A percentile compares a stretch with the other conserved stretches of the same genome.
These are phyloP conservation scores for Drosophila tripunctata DNA, from an alignment of 2,888 invertebrate species.

Conservation along the genomic window DNA sequence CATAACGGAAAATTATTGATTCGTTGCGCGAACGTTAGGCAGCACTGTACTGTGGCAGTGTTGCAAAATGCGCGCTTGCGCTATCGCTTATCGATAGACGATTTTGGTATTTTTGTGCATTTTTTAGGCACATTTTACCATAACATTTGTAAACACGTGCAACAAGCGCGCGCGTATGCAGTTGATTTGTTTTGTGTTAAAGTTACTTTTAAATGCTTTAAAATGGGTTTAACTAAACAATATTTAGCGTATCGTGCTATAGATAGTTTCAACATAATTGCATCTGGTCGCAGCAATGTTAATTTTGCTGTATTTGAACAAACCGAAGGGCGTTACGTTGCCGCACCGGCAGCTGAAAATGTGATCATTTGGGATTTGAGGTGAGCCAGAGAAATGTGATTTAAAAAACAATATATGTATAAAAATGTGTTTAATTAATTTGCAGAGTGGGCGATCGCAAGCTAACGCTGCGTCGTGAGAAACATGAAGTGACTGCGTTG, in stretches of 20 bases:
- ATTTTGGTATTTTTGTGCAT: constrained; percentile 21
- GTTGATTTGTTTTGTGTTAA: constrained; percentile 23
- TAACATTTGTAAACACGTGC: constrained; percentile 65
- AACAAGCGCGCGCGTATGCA: constrained; percentile 18
- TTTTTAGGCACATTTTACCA: constrained; percentile 32
- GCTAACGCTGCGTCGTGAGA: constrained; percentile 91
- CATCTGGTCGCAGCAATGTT: constrained; percentile 91
- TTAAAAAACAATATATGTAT: neutral
- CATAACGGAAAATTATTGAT: constrained; percentile 42
- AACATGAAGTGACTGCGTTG: constrained; percentile 90
- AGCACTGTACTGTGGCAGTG: no score
- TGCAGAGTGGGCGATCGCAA: constrained; percentile 86
- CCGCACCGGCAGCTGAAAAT: constrained; percentile 97
- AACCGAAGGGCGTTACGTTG: constrained; percentile 92
- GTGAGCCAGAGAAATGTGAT: constrained; percentile 84
- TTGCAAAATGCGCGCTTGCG: neutral
- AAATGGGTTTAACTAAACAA: constrained; percentile 96
- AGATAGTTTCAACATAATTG: constrained; percentile 95
- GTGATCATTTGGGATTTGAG: constrained; percentile 97
- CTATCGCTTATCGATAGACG: constrained; percentile 22
- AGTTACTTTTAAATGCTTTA: constrained; percentile 61
- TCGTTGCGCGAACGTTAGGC: no score
- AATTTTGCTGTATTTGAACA: constrained; percentile 91
- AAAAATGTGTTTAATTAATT: no score
- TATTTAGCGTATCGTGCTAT: constrained; percentile 94